These are phyloP conservation scores for Boloria selene DNA, from an alignment of 2,888 invertebrate species.

Conservation along the genomic window DNA sequence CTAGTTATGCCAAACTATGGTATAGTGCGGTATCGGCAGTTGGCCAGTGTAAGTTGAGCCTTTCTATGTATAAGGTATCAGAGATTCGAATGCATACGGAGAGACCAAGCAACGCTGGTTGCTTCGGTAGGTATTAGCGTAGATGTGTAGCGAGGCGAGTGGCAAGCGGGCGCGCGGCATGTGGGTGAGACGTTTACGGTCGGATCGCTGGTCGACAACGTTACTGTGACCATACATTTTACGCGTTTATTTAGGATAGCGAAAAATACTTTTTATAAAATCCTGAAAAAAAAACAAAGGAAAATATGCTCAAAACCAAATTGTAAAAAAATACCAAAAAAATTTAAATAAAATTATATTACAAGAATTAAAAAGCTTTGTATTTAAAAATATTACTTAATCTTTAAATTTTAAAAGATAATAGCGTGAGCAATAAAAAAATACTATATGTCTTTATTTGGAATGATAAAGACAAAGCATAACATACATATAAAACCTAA, in stretches of 20 bases:
- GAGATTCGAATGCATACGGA: conserved; percentile 45
- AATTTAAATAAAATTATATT: too few species aligned
- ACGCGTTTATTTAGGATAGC: conserved; percentile 20
- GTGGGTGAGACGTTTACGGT: conserved; percentile 82
- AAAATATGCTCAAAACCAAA: not conserved
- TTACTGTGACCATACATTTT: conserved; percentile 52
- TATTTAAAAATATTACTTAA: too few species aligned
- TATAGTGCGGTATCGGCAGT: conserved; percentile 74
- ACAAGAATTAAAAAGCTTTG: too few species aligned
- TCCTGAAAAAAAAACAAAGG: not conserved
- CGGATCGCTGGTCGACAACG: conserved; percentile 78
- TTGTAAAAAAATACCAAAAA: too few species aligned
- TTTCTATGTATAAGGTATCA: conserved; percentile 42
- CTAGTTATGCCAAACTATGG: conserved; percentile 75
- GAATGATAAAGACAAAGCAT: too few species aligned
- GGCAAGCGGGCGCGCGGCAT: conserved; percentile 76
- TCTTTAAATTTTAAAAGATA: too few species aligned
- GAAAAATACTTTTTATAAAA: not conserved
- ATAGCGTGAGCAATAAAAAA: too few species aligned
- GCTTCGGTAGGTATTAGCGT: conserved; percentile 62
- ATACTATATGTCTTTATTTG: too few species aligned
- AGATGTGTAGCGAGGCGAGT: conserved; percentile 71
- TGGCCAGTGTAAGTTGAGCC: conserved; percentile 53
- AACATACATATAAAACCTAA: too few species aligned
- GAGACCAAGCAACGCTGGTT: conserved; percentile 53